phyloP scores from a whole-genome alignment of 2,888 invertebrate species.

The Abscondita cerata region DNA sequence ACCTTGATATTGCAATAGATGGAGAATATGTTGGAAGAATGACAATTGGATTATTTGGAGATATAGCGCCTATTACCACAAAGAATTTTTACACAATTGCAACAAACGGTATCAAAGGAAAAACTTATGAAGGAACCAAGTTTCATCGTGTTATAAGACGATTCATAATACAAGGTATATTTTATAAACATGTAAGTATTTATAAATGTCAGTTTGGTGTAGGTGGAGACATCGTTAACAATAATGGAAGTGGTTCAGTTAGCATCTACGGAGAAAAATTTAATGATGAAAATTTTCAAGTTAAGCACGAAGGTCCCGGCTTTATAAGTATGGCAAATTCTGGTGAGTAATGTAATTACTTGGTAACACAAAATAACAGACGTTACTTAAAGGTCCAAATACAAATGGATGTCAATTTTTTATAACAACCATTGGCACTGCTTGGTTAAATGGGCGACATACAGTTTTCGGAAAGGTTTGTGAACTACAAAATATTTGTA shows the following conservation, averaged over 20 bases:
- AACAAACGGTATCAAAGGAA: conserved; percentile 75
- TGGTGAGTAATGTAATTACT: conserved; percentile 54
- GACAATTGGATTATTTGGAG: conserved; percentile 88
- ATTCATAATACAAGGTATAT: conserved; percentile 89
- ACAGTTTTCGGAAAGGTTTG: conserved; percentile 88
- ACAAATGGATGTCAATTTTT: conserved; percentile 97
- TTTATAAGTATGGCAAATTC: conserved; percentile 93
- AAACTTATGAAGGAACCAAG: conserved; percentile 77
- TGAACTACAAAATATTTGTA: neutral
- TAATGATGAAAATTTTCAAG: conserved; percentile 84
- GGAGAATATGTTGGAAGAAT: conserved; percentile 77
- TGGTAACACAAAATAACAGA: conserved; percentile 6
- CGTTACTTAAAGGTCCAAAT: conserved; percentile 66
- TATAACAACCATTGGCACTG: conserved; percentile 85
- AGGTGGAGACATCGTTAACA: conserved; percentile 85
- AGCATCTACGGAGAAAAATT: conserved; percentile 89
- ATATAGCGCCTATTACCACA: conserved; percentile 83
- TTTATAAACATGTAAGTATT: conserved; percentile 23
- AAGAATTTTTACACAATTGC: conserved; percentile 87
- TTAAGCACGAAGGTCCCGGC: conserved; percentile 82
- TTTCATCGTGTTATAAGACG: conserved; percentile 88
- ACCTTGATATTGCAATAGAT: conserved; percentile 79
- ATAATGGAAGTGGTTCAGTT: conserved; percentile 83
- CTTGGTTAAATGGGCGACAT: conserved; percentile 90
- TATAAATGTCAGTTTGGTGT: too few species aligned